Percentiles rank a stretch among this genome's conserved stretches.
phyloP scores from a whole-genome alignment of 2,113 vertebrate species.

The Mirounga angustirostris region DNA sequence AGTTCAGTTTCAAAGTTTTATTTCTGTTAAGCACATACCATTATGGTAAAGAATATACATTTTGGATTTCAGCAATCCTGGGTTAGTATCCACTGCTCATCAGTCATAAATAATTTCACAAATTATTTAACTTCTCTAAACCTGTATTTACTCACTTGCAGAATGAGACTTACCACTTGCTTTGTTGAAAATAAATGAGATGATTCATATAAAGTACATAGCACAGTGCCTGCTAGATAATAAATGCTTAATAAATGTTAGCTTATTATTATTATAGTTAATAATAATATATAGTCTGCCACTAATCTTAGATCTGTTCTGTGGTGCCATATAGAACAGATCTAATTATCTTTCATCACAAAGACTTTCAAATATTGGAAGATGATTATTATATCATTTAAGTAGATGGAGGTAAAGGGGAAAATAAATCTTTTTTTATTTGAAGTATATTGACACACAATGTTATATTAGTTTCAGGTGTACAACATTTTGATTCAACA shows the following conservation, averaged over 20 bases:
- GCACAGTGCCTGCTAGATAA: neutral
- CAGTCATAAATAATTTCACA: slow-evolving; percentile 8
- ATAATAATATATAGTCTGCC: neutral
- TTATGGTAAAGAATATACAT: neutral
- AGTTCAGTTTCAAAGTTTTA: neutral
- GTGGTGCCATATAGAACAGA: neutral
- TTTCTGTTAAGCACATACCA: neutral
- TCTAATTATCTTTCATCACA: slow-evolving; percentile 22
- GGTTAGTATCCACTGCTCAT: neutral
- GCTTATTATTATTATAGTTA: neutral
- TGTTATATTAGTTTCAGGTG: neutral
- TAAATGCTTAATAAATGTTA: slow-evolving; percentile 10
- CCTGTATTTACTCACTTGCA: neutral
- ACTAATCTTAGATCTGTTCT: neutral
- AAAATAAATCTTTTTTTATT: neutral
- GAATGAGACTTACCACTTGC: neutral
- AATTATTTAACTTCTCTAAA: neutral
- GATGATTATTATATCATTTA: slow-evolving; percentile 3
- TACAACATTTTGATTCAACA: neutral
- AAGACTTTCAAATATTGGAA: slow-evolving; percentile 29
- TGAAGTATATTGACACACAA: neutral
- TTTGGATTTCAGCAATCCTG: neutral
- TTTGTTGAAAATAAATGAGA: neutral
- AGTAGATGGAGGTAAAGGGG: neutral
- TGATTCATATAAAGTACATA: neutral